Conservation (phyloP, 2,113 vertebrate genomes). For the Pandion haliaetus region DNA sequence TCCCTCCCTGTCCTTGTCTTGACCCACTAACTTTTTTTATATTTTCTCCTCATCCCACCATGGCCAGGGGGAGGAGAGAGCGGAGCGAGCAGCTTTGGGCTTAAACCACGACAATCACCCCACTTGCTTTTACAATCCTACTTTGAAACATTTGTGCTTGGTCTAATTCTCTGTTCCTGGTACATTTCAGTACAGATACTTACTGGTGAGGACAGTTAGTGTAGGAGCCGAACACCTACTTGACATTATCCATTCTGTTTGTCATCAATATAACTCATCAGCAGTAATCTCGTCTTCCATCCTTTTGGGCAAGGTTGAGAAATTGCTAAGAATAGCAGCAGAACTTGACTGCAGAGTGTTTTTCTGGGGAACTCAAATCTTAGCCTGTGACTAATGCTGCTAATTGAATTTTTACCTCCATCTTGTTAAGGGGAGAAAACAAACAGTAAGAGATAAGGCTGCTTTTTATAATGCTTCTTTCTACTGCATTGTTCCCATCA, state of each 20-base stretch:
- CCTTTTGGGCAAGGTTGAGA: constrained; percentile 15
- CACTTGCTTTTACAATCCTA: not conserved
- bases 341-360: constrained; percentile 25
- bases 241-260: constrained; percentile 25
- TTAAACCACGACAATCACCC: not conserved
- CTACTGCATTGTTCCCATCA: not conserved
- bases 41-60: no score
- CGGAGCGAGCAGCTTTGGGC: no score
- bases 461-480: not conserved
- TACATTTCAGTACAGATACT: not conserved
- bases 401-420: constrained; percentile 41
- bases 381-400: constrained; percentile 19
- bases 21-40: rapidly evolving
- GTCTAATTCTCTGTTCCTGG: not conserved
- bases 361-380: constrained; percentile 28
- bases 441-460: not conserved
- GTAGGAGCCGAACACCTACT: not conserved
- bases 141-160: not conserved
- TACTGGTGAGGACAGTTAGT: not conserved
- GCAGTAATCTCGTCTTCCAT: constrained; percentile 39
- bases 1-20: no score
- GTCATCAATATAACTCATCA: constrained; percentile 39
- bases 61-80: no score
- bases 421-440: not conserved
- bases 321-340: constrained; percentile 64